phyloP scores from a whole-genome alignment of 2,888 invertebrate species.

The Brachycybe producta region DNA sequence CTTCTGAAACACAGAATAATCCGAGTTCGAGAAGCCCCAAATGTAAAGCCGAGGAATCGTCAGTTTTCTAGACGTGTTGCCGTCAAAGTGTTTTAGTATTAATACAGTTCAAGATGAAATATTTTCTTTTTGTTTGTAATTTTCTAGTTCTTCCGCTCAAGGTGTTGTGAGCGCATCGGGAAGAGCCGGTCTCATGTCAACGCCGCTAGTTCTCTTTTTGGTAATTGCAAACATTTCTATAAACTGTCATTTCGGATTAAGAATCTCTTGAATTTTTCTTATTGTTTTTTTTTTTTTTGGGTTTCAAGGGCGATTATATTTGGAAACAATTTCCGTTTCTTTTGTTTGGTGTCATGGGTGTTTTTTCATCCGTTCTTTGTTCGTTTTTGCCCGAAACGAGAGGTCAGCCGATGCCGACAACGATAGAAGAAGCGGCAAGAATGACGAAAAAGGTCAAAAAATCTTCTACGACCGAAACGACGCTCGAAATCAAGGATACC shows the following conservation, averaged over 20 bases:
- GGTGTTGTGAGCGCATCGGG: slow-evolving; percentile 4
- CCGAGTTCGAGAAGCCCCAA: no score
- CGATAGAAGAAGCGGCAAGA: slow-evolving; percentile 11
- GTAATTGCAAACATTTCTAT: no score
- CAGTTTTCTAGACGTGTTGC: no score
- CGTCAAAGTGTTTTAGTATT: no score
- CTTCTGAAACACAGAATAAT: no score
- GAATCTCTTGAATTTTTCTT: background rate
- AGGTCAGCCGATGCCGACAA: slow-evolving; percentile 5
- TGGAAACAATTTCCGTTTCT: slow-evolving; percentile 15
- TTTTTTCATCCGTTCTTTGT: background rate
- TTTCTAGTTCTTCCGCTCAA: slow-evolving; percentile 3
- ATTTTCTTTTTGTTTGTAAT: background rate
- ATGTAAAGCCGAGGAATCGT: no score
- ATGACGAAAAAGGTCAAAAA: no score
- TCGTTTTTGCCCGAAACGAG: slow-evolving; percentile 9
- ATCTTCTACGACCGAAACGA: no score
- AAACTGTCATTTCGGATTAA: background rate
- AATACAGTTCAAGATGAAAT: no score
- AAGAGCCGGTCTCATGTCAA: slow-evolving; percentile 5
- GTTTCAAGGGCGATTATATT: slow-evolving; percentile 12
- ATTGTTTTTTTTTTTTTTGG: background rate
- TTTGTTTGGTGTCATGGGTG: slow-evolving; percentile 1
- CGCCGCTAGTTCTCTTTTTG: slow-evolving; percentile 11
- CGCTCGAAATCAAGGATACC: no score